Conservation (phyloP, 2,888 invertebrate genomes). For the Parnassius glacialis region DNA sequence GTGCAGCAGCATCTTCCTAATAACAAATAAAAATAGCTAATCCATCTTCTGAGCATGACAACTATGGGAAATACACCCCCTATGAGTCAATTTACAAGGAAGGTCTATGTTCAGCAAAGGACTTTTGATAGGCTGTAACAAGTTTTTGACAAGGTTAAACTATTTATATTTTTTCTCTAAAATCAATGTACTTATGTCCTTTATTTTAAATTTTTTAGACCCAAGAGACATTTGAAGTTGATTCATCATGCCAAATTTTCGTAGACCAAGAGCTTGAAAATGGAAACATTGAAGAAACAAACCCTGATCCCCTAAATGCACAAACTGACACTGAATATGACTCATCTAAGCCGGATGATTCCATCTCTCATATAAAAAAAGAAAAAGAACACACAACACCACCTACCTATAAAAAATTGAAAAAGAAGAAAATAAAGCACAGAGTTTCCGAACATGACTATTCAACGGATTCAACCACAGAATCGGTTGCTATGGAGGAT, state of each 20-base stretch:
- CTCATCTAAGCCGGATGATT: conserved; percentile 37
- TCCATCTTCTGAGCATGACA: too few species aligned
- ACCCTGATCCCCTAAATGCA: conserved; percentile 54
- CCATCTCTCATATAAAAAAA: conserved; percentile 38
- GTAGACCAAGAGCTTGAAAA: conserved; percentile 45
- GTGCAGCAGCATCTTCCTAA: too few species aligned
- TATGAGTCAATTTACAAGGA: too few species aligned
- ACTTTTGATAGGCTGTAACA: too few species aligned
- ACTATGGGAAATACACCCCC: too few species aligned
- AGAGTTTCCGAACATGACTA: conserved; percentile 38
- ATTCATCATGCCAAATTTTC: conserved; percentile 59
- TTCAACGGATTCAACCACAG: conserved; percentile 40
- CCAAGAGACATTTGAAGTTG: conserved; percentile 51
- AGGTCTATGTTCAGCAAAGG: too few species aligned
- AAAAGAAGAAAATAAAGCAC: conserved; percentile 54
- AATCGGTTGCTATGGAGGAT: conserved; percentile 50
- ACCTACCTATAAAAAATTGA: conserved; percentile 41
- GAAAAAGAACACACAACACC: conserved; percentile 36
- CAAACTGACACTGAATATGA: conserved; percentile 54
- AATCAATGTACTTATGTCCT: too few species aligned
- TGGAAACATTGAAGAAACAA: conserved; percentile 42
- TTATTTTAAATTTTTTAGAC: conserved; percentile 36
- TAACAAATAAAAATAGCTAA: too few species aligned
- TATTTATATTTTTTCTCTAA: too few species aligned
- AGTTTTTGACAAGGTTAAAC: too few species aligned